Percentiles rank a stretch among this genome's conserved stretches.
phyloP scores from a whole-genome alignment of 2,113 vertebrate genomes.

The Pogonocichla stellata region DNA sequence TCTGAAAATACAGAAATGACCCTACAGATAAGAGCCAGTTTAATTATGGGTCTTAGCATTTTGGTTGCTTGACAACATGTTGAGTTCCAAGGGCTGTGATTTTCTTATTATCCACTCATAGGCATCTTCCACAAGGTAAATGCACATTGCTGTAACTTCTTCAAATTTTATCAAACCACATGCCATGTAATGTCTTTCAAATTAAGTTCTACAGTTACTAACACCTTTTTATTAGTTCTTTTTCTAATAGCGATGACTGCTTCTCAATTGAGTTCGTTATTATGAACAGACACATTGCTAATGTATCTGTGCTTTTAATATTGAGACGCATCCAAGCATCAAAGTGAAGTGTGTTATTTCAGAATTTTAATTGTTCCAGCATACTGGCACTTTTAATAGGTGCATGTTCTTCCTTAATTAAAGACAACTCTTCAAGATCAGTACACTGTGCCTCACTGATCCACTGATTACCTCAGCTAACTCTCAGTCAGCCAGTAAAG shows the following conservation, averaged over 20 bases:
- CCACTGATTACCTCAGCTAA: neutral
- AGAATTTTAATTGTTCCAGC: slow-evolving; percentile 54
- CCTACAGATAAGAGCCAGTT: neutral
- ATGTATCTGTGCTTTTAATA: slow-evolving; percentile 37
- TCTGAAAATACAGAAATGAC: neutral
- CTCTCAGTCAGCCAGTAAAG: neutral
- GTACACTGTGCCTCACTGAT: neutral
- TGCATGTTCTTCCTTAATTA: slow-evolving; percentile 49
- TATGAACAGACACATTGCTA: neutral
- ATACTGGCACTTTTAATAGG: slow-evolving; percentile 5
- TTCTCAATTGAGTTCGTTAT: neutral
- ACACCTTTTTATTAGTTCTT: neutral
- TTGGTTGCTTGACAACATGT: neutral
- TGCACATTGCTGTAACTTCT: neutral
- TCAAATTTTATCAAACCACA: neutral
- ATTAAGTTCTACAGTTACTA: neutral
- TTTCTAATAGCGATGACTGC: neutral
- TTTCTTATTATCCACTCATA: neutral
- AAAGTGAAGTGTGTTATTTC: slow-evolving; percentile 37
- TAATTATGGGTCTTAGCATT: neutral
- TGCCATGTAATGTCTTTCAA: neutral
- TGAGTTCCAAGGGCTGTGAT: neutral
- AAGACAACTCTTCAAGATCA: slow-evolving; percentile 33
- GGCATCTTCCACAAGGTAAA: neutral
- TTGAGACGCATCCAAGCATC: slow-evolving; percentile 26